phyloP scores from a whole-genome alignment of 2,797 vertebrate genomes.

The Chanos chanos region DNA sequence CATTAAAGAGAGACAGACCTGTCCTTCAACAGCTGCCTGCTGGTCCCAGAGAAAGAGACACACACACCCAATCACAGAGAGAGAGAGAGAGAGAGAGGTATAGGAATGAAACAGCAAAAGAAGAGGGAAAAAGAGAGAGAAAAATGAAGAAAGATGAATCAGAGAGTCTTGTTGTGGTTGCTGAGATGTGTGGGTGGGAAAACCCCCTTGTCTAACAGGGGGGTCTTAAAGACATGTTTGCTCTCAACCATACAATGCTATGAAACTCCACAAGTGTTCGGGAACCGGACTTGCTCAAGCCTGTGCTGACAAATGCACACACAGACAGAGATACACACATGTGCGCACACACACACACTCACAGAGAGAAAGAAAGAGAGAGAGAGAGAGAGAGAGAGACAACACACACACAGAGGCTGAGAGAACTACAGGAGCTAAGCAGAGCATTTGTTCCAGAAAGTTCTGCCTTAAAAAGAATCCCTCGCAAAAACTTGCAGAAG shows the following conservation, averaged over 20 bases:
- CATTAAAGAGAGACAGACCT: constrained; percentile 79
- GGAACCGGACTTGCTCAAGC: too few species aligned
- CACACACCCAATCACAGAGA: background rate
- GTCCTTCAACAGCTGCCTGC: constrained; percentile 86
- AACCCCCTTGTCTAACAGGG: constrained; percentile 40
- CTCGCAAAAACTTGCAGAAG: too few species aligned
- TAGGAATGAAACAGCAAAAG: background rate
- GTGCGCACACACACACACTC: background rate
- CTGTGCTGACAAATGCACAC: too few species aligned
- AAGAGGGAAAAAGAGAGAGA: background rate
- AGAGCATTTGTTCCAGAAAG: too few species aligned
- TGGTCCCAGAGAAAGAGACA: constrained; percentile 52
- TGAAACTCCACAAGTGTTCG: too few species aligned
- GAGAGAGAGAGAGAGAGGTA: constrained; percentile 26
- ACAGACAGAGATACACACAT: too few species aligned
- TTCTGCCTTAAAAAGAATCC: too few species aligned
- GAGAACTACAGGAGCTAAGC: too few species aligned
- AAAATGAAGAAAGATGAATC: background rate
- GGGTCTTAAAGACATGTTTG: constrained; percentile 22
- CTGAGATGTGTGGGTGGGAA: constrained; percentile 37
- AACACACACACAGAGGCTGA: background rate
- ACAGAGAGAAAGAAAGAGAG: background rate
- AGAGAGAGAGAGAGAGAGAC: background rate
- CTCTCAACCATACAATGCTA: too few species aligned
- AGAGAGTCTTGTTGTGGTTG: constrained; percentile 34